Percentiles rank a stretch among this genome's conserved stretches.
Conservation (phyloP, 2,888 invertebrate genomes). For the Xiphydria camelus region DNA sequence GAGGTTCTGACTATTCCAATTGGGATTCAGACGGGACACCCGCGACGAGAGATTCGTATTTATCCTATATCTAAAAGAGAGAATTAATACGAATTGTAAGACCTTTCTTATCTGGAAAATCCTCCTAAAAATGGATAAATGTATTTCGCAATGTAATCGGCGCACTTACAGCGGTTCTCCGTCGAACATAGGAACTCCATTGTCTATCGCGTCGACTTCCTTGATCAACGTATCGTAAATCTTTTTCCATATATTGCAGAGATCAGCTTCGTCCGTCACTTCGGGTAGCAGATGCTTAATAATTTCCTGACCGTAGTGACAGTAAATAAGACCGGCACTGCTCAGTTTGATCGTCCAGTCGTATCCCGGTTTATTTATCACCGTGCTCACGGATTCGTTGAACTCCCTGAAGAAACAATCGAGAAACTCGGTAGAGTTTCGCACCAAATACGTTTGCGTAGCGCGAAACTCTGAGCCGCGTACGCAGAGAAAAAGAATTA, state of each 20-base stretch:
- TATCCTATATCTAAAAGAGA: conserved; percentile 67
- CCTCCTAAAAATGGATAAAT: conserved; percentile 33
- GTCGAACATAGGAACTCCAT: conserved; percentile 85
- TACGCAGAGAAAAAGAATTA: too few relatives aligned
- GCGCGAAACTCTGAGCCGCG: too few relatives aligned
- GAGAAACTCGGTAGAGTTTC: too few relatives aligned
- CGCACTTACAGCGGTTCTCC: conserved; percentile 63
- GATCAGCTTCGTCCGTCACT: conserved; percentile 59
- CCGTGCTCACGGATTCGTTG: conserved; percentile 38
- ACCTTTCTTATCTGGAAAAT: not conserved
- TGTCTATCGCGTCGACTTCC: conserved; percentile 96
- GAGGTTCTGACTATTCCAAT: conserved; percentile 73
- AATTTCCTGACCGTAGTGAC: conserved; percentile 84
- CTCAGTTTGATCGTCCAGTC: conserved; percentile 72
- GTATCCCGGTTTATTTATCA: conserved; percentile 46
- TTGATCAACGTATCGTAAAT: conserved; percentile 87
- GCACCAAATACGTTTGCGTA: too few relatives aligned
- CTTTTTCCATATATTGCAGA: conserved; percentile 66
- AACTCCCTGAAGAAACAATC: conserved; percentile 34
- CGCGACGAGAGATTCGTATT: conserved; percentile 77
- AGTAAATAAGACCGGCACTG: conserved; percentile 92
- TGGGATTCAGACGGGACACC: conserved; percentile 78
- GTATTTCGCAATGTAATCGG: not conserved
- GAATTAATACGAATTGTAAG: not conserved
- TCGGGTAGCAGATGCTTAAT: conserved; percentile 65